These are phyloP conservation scores for Drosophila lacertosa DNA, from an alignment of 1,140 invertebrate genomes.

Conservation along the genomic window DNA sequence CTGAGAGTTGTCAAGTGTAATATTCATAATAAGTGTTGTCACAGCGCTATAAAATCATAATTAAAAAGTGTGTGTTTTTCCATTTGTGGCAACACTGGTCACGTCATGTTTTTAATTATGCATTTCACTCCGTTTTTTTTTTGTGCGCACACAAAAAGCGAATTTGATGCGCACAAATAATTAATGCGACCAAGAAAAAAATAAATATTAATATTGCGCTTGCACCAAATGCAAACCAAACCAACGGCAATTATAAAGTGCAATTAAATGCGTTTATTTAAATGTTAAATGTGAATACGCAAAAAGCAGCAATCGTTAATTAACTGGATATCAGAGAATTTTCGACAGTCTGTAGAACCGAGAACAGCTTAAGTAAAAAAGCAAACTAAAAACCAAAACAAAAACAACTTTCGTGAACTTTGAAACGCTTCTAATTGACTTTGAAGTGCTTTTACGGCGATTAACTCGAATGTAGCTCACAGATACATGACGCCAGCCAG, in stretches of 20 bases:
- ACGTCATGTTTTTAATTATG: constrained; percentile 34
- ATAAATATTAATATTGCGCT: no score
- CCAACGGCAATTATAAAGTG: constrained; percentile 10
- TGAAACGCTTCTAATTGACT: constrained; percentile 64
- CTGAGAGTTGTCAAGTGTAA: no score
- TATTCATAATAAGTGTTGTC: not conserved
- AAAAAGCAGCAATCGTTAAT: not conserved
- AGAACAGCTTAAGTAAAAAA: not conserved
- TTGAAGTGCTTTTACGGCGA: constrained; percentile 55
- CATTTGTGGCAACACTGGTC: not conserved
- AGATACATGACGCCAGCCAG: constrained; percentile 31
- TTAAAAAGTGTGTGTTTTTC: not conserved
- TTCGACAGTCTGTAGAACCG: not conserved
- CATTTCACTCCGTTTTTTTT: constrained; percentile 17
- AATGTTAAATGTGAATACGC: not conserved
- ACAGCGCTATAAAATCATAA: not conserved
- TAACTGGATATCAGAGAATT: not conserved
- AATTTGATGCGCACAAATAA: constrained; percentile 17
- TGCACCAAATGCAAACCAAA: not conserved
- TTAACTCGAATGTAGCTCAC: constrained; percentile 70
- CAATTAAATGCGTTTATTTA: constrained; percentile 23
- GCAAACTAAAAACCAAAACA: constrained; percentile 11
- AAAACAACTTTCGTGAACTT: constrained; percentile 56
- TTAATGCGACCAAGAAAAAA: constrained; percentile 30
- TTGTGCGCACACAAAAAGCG: not conserved